Base-by-base conservation (phyloP, 2,888 invertebrate genomes). In the Phaonia tiefii region DNA sequence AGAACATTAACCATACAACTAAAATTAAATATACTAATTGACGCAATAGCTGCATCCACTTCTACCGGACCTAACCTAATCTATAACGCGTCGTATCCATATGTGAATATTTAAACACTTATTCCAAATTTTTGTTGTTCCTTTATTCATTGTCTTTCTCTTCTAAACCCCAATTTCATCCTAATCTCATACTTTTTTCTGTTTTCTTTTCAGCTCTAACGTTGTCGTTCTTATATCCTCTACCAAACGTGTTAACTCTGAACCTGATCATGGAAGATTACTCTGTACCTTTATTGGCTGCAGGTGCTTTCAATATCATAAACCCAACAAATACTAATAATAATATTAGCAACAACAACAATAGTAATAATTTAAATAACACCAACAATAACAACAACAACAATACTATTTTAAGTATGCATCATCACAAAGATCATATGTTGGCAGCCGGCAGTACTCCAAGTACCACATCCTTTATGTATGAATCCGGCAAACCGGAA, bases 391-490 rank as follows among this genome's bases (percentile, higher is more conserved):
- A 80, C 60, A 82, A 66, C 46, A 80, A 20, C 25, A 79, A 46
- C 60, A 79, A 67, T 20, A 75, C 51, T 44, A 82, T 46, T 5
- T 82, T 0, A 83, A 85, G 22, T 77, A 84, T 81, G 22, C 85
- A 86, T 82, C 87, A 88, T 84, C 87, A 88, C 63, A 88, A 89
- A 83, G 88, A 89, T 86, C 88, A 89, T 81, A 88, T 89, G 88
- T 82, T 89, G 31, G 88, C 84, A 15, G 87, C 88, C 26, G 88
- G 88, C 56, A 88, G 85, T 79, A 83, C 86, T 3, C 87, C 87
- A 1, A 81, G 85, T 39, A 80, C 86, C 31, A 80, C 87, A 22
- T 84, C 86, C n/a, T 83, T 85, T 15, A 78, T 83, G 15, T 83
- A 83, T 31, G 79, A 81, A 15, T 37, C 81, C 83, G 37, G 17